These are phyloP conservation scores for Oplegnathus fasciatus DNA, from an alignment of 2,113 vertebrate genomes.

Conservation along the genomic window DNA sequence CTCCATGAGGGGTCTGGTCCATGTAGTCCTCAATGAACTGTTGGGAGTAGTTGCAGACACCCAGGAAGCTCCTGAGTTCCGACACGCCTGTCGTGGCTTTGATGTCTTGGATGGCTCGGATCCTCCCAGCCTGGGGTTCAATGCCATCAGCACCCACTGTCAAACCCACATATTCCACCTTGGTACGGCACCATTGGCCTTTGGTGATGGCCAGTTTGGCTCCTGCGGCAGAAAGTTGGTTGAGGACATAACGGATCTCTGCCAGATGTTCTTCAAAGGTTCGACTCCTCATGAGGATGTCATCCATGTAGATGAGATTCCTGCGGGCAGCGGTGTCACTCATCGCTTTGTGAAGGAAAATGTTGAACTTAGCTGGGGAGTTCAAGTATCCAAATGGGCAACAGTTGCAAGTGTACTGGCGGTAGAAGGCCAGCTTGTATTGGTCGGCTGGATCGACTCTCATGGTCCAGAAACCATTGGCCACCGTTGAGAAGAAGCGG, in stretches of 20 bases:
- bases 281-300: background rate
- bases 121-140: too few relatives aligned
- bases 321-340: background rate
- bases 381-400: background rate
- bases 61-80: too few relatives aligned
- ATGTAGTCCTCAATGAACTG: too few relatives aligned
- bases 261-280: background rate
- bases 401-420: background rate
- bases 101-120: too few relatives aligned
- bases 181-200: background rate
- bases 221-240: background rate
- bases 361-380: conserved; percentile 3
- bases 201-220: background rate
- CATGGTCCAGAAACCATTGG: background rate
- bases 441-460: background rate
- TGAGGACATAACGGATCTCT: background rate
- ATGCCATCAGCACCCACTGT: too few relatives aligned
- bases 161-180: too few relatives aligned
- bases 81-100: too few relatives aligned
- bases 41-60: too few relatives aligned
- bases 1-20: background rate
- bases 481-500: background rate
- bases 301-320: background rate
- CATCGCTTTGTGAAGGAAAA: background rate
- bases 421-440: background rate